These are phyloP conservation scores for Colossoma macropomum DNA, from an alignment of 2,113 vertebrate genomes.

Conservation along the genomic window DNA sequence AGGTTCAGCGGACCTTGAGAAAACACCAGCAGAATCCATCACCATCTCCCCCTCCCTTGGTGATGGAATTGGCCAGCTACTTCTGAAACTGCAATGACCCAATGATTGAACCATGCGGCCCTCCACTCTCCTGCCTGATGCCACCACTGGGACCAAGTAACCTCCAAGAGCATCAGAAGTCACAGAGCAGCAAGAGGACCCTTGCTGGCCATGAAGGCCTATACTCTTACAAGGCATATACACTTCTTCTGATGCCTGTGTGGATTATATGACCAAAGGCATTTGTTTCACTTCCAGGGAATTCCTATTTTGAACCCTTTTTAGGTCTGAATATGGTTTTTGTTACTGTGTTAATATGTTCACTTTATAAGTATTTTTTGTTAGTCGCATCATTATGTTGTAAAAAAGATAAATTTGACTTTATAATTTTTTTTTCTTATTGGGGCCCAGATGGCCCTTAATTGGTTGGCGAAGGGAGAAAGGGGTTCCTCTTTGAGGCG, in stretches of 20 bases:
- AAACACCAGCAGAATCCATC: conserved; percentile 76
- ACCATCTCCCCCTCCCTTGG: conserved; percentile 66
- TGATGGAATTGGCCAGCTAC: conserved; percentile 74
- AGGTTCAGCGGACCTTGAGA: conserved; percentile 79
- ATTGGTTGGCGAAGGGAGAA: conserved; percentile 93
- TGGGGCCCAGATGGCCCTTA: conserved; percentile 91
- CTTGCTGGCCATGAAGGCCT: conserved; percentile 62
- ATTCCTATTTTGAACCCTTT: not conserved
- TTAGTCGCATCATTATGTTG: conserved; percentile 38
- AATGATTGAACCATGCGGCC: conserved; percentile 74
- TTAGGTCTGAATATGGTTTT: not conserved
- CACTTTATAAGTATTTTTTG: conserved; percentile 28
- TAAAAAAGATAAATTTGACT: conserved; percentile 42
- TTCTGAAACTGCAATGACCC: conserved; percentile 78
- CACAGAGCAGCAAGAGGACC: conserved; percentile 65
- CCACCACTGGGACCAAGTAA: conserved; percentile 74
- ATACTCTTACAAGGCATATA: conserved; percentile 64
- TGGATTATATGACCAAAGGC: conserved; percentile 28
- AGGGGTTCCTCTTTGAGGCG: conserved; percentile 89
- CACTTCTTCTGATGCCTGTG: conserved; percentile 43
- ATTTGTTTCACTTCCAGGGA: not conserved
- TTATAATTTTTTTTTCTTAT: conserved; percentile 74
- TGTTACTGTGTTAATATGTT: not conserved
- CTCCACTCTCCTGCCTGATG: conserved; percentile 68
- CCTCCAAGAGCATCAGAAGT: conserved; percentile 70